Conservation (phyloP, 2,113 vertebrate genomes). For the Gopherus evgoodei region DNA sequence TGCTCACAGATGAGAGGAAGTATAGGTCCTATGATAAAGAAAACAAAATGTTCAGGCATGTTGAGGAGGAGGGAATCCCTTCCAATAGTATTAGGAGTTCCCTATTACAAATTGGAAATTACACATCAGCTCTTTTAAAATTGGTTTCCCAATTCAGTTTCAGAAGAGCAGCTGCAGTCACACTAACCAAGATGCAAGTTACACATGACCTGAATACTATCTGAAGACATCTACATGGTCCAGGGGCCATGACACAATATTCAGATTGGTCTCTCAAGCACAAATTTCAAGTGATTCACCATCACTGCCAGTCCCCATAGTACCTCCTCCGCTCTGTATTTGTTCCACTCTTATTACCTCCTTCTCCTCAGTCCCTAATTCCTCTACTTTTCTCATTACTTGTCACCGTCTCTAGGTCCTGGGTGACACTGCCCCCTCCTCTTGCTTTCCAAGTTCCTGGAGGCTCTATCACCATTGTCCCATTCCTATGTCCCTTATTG, state of each 20-base stretch:
- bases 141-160: constrained; percentile 3
- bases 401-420: background rate
- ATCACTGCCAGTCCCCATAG: background rate
- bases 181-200: background rate
- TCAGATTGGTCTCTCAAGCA: background rate
- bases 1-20: background rate
- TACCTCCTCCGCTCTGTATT: background rate
- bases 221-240: rapidly evolving
- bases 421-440: background rate
- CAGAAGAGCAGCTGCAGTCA: background rate
- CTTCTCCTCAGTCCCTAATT: background rate
- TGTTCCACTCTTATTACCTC: background rate
- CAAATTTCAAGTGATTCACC: background rate
- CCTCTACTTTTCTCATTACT: background rate
- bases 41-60: constrained; percentile 13
- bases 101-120: constrained; percentile 25
- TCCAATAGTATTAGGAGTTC: background rate
- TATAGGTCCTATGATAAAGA: background rate
- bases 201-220: background rate
- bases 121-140: constrained; percentile 21
- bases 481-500: background rate
- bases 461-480: background rate
- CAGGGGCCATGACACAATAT: background rate
- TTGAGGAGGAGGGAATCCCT: constrained; percentile 8
- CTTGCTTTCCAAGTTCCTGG: background rate